Percentiles rank a stretch among this genome's conserved stretches.
Evolutionary conservation across 2,888 invertebrate species (phyloP).

Genomic region (Erebia palarica): DNA sequence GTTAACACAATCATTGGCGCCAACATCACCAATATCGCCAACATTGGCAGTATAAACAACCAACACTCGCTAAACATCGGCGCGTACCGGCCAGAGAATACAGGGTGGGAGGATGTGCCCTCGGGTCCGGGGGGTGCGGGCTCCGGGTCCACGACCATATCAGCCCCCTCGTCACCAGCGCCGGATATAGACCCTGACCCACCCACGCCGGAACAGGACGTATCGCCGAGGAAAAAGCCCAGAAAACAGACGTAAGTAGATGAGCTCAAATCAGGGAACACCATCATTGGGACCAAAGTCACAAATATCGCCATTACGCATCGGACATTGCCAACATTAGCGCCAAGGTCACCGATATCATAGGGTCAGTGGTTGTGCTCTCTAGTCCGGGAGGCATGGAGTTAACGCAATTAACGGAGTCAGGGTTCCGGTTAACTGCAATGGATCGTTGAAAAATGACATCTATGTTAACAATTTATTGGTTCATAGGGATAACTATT

Average conservation of each 20-base stretch:
- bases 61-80: constrained; percentile 24
- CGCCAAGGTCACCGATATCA: no score
- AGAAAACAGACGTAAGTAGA: constrained; percentile 92
- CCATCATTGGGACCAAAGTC: no score
- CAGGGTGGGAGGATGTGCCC: constrained; percentile 57
- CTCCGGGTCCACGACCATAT: constrained; percentile 92
- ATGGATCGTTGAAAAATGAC: no score
- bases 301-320: no score
- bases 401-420: no score
- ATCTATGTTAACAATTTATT: no score
- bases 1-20: constrained; percentile 33
- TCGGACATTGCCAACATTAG: no score
- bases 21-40: constrained; percentile 17
- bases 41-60: neutral
- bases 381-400: no score
- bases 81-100: constrained; percentile 37
- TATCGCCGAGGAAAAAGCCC: constrained; percentile 93
- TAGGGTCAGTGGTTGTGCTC: no score
- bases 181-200: constrained; percentile 81
- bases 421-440: no score
- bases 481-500: no score
- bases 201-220: constrained; percentile 53
- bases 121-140: constrained; percentile 47
- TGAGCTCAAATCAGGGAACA: neutral
- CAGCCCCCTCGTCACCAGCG: constrained; percentile 92